phyloP scores from a whole-genome alignment of 2,888 invertebrate genomes.

The Coronaproctus castanopsis region DNA sequence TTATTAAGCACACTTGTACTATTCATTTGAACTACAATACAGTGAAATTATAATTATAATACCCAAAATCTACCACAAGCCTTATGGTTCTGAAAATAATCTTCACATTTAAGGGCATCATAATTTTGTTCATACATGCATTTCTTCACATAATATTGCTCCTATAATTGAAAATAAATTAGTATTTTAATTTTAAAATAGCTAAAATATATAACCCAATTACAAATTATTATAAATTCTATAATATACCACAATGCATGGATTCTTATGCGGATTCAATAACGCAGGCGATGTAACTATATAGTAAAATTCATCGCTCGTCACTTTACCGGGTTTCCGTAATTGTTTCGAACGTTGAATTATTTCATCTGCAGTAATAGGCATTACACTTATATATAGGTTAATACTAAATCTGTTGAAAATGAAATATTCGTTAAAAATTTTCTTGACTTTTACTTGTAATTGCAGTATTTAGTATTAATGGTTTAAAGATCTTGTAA shows the following conservation, averaged over 20 bases:
- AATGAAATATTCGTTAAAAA: too few species aligned
- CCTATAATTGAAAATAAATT: too few species aligned
- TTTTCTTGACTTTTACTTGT: too few species aligned
- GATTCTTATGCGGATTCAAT: background rate
- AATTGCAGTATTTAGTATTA: too few species aligned
- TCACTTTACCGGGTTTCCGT: background rate
- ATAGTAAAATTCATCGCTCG: background rate
- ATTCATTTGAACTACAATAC: background rate
- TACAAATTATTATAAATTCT: background rate
- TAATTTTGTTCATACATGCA: background rate
- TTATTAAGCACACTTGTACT: too few species aligned
- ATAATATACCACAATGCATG: background rate
- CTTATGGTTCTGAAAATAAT: background rate
- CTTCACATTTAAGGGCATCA: background rate
- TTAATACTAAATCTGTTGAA: too few species aligned
- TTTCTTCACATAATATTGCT: background rate
- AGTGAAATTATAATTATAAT: too few species aligned
- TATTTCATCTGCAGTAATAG: background rate
- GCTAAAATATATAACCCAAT: background rate
- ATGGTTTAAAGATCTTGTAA: too few species aligned
- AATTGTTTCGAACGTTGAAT: background rate
- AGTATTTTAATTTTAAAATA: too few species aligned
- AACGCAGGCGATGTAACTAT: background rate
- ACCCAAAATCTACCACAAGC: background rate
- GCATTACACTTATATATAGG: too few species aligned